Evolutionary conservation across 2,888 invertebrate species (phyloP).

Genomic region (Phorcus lineatus): DNA sequence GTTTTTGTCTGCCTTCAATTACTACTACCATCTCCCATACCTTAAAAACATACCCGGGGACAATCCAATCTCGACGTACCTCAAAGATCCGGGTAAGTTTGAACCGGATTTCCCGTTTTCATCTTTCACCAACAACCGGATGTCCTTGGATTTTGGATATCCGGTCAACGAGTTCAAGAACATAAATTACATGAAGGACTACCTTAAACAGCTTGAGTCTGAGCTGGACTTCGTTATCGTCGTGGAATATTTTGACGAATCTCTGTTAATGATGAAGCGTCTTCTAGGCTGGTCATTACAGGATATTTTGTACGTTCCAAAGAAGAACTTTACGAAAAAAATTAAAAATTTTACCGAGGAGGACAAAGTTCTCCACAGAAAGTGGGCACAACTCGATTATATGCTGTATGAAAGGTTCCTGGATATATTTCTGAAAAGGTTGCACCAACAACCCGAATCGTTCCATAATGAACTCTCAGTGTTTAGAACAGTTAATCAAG

Average conservation of each 20-base stretch:
- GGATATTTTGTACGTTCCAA: conserved; percentile 20
- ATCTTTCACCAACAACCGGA: conserved; percentile 22
- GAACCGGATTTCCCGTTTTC: background rate
- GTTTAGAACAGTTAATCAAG: background rate
- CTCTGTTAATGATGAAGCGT: conserved; percentile 23
- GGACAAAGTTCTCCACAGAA: conserved; percentile 28
- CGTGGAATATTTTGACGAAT: conserved; percentile 29
- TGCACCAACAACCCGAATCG: background rate
- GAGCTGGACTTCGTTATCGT: conserved; percentile 25
- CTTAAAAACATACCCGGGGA: conserved; percentile 12
- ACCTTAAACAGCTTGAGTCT: background rate
- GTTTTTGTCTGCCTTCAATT: conserved; percentile 21
- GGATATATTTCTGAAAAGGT: conserved; percentile 30
- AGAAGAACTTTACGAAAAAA: background rate
- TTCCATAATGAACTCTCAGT: background rate
- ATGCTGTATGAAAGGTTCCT: conserved; percentile 40
- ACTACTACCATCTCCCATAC: background rate
- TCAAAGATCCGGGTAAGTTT: background rate
- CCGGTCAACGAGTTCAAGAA: background rate
- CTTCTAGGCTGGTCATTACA: conserved; percentile 14
- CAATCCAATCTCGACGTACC: conserved; percentile 13
- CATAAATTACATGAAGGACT: conserved; percentile 3
- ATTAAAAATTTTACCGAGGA: background rate
- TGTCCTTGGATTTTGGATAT: conserved; percentile 29
- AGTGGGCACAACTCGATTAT: conserved; percentile 37